Base-by-base conservation (phyloP, 1,140 invertebrate species). In the Drosophila bocki region DNA sequence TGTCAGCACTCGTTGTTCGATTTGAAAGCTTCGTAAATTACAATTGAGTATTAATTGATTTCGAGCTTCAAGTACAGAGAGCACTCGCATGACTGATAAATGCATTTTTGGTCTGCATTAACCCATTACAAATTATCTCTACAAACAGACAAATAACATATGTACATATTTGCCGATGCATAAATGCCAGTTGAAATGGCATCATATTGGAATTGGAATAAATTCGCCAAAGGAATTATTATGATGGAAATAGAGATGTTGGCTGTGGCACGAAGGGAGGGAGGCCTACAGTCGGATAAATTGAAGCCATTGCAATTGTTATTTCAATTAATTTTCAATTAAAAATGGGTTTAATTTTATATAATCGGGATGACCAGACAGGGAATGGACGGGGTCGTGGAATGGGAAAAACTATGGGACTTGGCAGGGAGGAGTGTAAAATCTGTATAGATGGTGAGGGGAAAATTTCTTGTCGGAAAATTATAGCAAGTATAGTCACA, bases 301-400 rank as follows among this genome's bases (percentile, higher is more conserved):
- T 83, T 75, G 78, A 58, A 83, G 70, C 80, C 80, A 75, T 64
- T 84, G 76, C 81, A 84, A 84, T 84, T 84, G 81, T 84, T 84
- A 80, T 84, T 84, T 84, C 81, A 84, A 84, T 84, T 84, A 84
- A 84, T 84, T 84, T 84, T 84, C 81, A 84, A 84, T 84, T 84
- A 84, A 84, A 84, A 84, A 76, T 71, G 67, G 65, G 79, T 75
- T 83, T 70, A 82, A 83, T 82, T 75, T 62, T 70, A 65, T 56
- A 79, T 39, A 13, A 26, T 39, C 4, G 35, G 13, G 3, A 48
- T 39, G 1, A 15, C 1, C 51, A 15, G 19, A 17, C 33, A 22
- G 19, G 26, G 2, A 44, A 12, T 5, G 17, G 11, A 4, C 4
- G 17, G 9, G 6, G 5, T 19, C 1, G 9, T 19, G 17, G 1